Conservation (phyloP, 2,888 invertebrate species). For the Tetranychus truncatus region DNA sequence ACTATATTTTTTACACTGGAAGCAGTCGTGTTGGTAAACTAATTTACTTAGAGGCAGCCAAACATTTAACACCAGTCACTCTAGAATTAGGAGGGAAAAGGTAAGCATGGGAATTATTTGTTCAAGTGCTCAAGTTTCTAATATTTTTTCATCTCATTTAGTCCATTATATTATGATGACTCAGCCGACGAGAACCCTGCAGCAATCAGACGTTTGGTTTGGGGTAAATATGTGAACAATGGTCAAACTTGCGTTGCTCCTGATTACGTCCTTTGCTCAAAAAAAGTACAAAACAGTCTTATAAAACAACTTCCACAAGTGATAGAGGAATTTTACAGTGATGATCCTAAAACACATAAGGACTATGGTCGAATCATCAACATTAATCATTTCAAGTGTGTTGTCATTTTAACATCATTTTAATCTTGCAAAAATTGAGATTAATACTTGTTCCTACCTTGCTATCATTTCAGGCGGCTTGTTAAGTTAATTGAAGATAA, state of each 20-base stretch:
- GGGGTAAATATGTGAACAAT: slow-evolving; percentile 79
- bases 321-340: slow-evolving; percentile 44
- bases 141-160: slow-evolving; percentile 31
- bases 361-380: slow-evolving; percentile 73
- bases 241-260: slow-evolving; percentile 96
- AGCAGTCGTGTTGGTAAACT: slow-evolving; percentile 36
- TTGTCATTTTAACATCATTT: no score
- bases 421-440: background rate
- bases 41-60: slow-evolving; percentile 38
- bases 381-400: slow-evolving; percentile 54
- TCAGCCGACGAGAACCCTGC: slow-evolving; percentile 45
- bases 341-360: slow-evolving; percentile 52
- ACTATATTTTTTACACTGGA: slow-evolving; percentile 40
- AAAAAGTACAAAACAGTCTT: slow-evolving; percentile 52
- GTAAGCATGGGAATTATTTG: background rate
- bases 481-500: background rate
- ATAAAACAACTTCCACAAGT: slow-evolving; percentile 47
- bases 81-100: slow-evolving; percentile 42
- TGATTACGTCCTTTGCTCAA: slow-evolving; percentile 72
- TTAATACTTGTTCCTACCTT: background rate
- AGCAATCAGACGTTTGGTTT: slow-evolving; percentile 65
- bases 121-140: slow-evolving; percentile 26
- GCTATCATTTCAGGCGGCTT: background rate
- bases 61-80: slow-evolving; percentile 39
- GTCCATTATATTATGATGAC: slow-evolving; percentile 44